These are phyloP conservation scores for Malurus alboscapulatus DNA, from an alignment of 2,113 vertebrate species.

Conservation along the genomic window DNA sequence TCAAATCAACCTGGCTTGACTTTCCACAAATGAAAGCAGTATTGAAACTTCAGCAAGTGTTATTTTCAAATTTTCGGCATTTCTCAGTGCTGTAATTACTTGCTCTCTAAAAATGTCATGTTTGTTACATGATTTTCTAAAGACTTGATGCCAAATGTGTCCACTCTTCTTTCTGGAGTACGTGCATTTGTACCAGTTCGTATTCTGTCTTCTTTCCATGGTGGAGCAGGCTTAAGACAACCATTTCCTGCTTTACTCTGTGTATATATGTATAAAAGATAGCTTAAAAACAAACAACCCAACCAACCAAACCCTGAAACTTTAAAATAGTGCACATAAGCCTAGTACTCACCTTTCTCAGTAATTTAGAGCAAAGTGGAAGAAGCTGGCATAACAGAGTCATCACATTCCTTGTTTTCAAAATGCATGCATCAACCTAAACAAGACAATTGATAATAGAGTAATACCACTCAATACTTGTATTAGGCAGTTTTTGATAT, in stretches of 20 bases:
- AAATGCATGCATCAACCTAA: constrained; percentile 91
- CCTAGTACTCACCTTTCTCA: constrained; percentile 80
- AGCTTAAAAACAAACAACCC: not conserved
- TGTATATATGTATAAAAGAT: not conserved
- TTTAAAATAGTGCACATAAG: not conserved
- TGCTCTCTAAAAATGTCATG: constrained; percentile 86
- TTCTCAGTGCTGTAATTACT: constrained; percentile 67
- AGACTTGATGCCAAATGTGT: constrained; percentile 78
- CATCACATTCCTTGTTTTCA: constrained; percentile 84
- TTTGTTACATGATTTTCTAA: constrained; percentile 83
- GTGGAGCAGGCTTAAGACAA: constrained; percentile 77
- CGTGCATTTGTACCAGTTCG: constrained; percentile 74
- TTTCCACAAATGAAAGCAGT: constrained; percentile 70
- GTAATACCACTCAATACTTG: not conserved
- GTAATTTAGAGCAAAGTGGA: constrained; percentile 84
- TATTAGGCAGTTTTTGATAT: not conserved
- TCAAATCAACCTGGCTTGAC: constrained; percentile 49
- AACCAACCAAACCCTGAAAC: not conserved
- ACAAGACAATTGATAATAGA: not conserved
- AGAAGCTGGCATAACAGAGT: constrained; percentile 82
- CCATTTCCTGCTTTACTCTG: constrained; percentile 82
- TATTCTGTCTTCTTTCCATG: constrained; percentile 84
- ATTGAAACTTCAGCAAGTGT: constrained; percentile 23
- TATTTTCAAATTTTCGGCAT: constrained; percentile 32
- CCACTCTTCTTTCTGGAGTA: constrained; percentile 73